Conservation (phyloP, 2,888 invertebrate species). For the Pristionchus mayeri region DNA sequence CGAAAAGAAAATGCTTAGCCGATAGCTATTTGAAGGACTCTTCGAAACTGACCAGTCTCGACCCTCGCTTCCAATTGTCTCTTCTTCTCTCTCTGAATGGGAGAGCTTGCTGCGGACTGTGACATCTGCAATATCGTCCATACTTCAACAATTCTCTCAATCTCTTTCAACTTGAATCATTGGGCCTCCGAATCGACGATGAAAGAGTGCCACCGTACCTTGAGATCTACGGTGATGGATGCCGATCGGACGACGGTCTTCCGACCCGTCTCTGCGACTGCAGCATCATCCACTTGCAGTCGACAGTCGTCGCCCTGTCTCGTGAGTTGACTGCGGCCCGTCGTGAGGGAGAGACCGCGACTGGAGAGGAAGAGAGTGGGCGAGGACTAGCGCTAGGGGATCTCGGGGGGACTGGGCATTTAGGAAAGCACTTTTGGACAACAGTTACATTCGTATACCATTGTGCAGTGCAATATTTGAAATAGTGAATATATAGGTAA, state of each 20-base stretch:
- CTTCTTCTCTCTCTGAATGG: not conserved
- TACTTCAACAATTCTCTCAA: not conserved
- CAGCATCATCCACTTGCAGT: not conserved
- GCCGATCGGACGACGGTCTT: slow-evolving; percentile 14
- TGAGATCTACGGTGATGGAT: not conserved
- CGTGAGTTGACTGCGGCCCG: not conserved
- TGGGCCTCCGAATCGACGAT: not conserved
- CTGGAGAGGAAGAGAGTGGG: not conserved
- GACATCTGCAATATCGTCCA: not conserved
- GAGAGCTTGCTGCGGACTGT: not conserved
- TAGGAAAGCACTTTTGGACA: no score
- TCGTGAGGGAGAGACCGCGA: slow-evolving; percentile 35
- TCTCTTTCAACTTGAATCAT: no score
- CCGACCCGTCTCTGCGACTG: slow-evolving; percentile 18
- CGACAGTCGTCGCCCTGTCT: not conserved
- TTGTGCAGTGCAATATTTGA: no score
- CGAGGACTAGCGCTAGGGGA: not conserved
- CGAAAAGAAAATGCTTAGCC: no score
- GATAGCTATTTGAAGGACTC: no score
- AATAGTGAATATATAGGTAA: no score
- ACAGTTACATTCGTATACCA: no score
- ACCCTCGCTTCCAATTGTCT: not conserved
- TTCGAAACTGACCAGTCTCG: not conserved
- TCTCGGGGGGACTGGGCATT: no score
- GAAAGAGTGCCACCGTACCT: not conserved